A percentile compares a stretch with the other conserved stretches of the same genome.
phyloP scores from a whole-genome alignment of 1,140 invertebrate species.

The Teleopsis dalmanni region DNA sequence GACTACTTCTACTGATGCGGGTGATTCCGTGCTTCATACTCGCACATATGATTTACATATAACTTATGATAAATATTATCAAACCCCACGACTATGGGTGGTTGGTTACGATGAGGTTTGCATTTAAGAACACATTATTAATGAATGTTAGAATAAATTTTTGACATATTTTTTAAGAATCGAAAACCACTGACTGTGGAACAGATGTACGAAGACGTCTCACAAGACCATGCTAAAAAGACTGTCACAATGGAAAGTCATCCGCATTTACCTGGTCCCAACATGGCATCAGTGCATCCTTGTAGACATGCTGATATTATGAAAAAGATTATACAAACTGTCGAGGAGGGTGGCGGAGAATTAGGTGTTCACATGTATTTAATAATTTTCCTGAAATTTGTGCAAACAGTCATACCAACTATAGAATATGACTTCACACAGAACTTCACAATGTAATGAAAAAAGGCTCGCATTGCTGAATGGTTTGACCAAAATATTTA shows the following conservation, averaged over 20 bases:
- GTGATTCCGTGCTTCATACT: slow-evolving; percentile 78
- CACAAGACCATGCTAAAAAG: slow-evolving; percentile 98
- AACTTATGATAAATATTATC: slow-evolving; percentile 99
- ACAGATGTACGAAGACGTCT: slow-evolving; percentile 99
- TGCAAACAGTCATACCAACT: slow-evolving; percentile 98
- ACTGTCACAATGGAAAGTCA: slow-evolving; percentile 99
- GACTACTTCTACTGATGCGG: slow-evolving; percentile 44
- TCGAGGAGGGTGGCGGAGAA: slow-evolving; percentile 91
- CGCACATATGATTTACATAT: slow-evolving; percentile 98
- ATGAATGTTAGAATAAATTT: slow-evolving; percentile 15
- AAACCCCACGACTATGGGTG: slow-evolving; percentile 95
- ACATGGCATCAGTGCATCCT: slow-evolving; percentile 40
- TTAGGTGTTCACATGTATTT: slow-evolving; percentile 97
- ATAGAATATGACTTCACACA: slow-evolving; percentile 99
- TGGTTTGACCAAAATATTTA: slow-evolving; percentile 20
- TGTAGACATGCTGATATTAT: slow-evolving; percentile 93
- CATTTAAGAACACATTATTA: slow-evolving; percentile 13
- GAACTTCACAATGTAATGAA: slow-evolving; percentile 91
- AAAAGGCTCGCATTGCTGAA: too few species aligned
- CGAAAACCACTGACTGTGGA: slow-evolving; percentile 84
- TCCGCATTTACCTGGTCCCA: slow-evolving; percentile 78
- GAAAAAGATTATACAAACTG: slow-evolving; percentile 98
- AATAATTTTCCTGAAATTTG: slow-evolving; percentile 99
- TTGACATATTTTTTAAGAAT: slow-evolving; percentile 44
- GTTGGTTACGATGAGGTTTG: slow-evolving; percentile 92